These are phyloP conservation scores for Spizaetus ornatus DNA, from an alignment of 2,113 vertebrate species.

Conservation along the genomic window DNA sequence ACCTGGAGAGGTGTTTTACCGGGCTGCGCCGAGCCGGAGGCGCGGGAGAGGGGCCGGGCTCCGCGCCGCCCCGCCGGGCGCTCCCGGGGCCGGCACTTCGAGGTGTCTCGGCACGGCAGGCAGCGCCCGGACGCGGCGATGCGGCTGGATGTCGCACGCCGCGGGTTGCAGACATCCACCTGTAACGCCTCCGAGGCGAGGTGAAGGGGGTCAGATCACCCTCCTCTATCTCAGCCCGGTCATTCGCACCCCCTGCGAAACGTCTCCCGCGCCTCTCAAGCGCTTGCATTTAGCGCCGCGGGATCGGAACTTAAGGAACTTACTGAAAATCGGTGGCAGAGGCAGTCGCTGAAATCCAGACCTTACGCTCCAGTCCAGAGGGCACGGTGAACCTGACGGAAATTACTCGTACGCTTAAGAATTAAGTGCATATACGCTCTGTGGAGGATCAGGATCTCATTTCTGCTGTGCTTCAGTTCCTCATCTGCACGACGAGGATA, in stretches of 20 bases:
- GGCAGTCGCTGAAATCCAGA: neutral
- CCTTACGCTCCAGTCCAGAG: neutral
- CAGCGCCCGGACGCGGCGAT: neutral
- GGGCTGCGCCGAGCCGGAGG: neutral
- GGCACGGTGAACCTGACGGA: neutral
- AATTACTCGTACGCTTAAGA: neutral
- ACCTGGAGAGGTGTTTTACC: neutral
- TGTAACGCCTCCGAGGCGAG: neutral
- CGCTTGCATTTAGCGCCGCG: neutral
- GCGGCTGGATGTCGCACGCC: neutral
- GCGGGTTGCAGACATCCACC: neutral
- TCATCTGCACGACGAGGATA: neutral
- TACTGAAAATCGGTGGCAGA: neutral
- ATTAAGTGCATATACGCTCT: neutral
- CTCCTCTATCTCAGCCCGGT: neutral
- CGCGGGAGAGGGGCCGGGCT: neutral
- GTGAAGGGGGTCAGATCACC: neutral
- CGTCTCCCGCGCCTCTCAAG: neutral
- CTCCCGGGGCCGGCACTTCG: neutral
- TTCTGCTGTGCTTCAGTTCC: conserved; percentile 1
- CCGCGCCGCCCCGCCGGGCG: neutral
- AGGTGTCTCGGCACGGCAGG: neutral
- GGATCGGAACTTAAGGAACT: neutral
- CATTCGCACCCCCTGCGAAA: neutral
- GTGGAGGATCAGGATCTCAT: neutral